Base-by-base conservation (phyloP, 1,140 invertebrate genomes). In the Temnothorax curvispinosus region DNA sequence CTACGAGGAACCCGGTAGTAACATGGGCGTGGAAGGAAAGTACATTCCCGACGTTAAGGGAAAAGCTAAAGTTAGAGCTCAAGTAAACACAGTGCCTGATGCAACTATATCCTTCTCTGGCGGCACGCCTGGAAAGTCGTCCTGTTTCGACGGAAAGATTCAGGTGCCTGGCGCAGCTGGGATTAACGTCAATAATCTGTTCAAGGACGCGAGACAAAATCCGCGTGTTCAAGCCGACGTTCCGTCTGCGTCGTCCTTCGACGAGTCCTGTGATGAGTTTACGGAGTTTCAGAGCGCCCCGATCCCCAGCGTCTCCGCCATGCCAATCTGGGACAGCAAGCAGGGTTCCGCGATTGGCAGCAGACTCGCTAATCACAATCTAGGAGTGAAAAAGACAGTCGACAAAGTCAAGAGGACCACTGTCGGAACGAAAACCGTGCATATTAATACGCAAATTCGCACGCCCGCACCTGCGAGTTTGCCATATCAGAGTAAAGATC, bases 271-370 rank as follows among this genome's bases (percentile, higher is more conserved):
- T 47, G 96, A 97, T 90, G 96, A 96, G 35, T 97, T 96, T 92
- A 96, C 96, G 13, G 96, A 97, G 72, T 97, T 97, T 87, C 96
- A 96, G 89, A 96, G 96, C 86, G 96, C 96, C 54, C 93, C 94
- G 5, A 78, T 93, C 32, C 64, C 91, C 7, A 90, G 84, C 44
- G 67, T 90, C 75, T 86, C 93, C 4, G 90, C 52, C 58, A 90
- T 94, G 52, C 87, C 93, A 1, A 93, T 94, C 35, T 92, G 91
- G 91, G 95, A 95, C 84, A 92, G 91, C 0, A 95, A 93, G 77
- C 93, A 94, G 60, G 94, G 94, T n/a, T 95, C 95, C 4, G 94
- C 95, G 5, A 95, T 96, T 72, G 96, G 96, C 3, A 95, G 95
- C 86, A 90, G 96, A 88, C 88, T 96, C 18, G 96, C 96, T 6